These are phyloP conservation scores for Nannoperca obscura DNA, from an alignment of 2,797 vertebrate species.

Conservation along the genomic window DNA sequence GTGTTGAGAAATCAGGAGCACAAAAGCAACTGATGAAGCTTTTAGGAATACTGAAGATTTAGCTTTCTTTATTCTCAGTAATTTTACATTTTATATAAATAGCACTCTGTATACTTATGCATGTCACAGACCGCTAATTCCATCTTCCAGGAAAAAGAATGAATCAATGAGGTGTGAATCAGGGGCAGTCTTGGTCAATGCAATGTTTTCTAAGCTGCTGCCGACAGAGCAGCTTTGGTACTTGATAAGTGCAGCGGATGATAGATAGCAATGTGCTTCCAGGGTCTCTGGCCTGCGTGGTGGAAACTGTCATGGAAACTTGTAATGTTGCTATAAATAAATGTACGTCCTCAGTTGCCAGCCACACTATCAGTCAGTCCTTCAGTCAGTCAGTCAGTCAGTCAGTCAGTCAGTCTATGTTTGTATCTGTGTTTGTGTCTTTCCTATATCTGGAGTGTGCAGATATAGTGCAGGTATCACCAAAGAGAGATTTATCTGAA, in stretches of 20 bases:
- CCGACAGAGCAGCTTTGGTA: conserved; percentile 47
- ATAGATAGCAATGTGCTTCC: conserved; percentile 65
- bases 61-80: background rate
- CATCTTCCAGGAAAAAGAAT: background rate
- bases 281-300: conserved; percentile 61
- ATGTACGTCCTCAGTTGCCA: conserved; percentile 68
- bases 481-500: background rate
- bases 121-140: background rate
- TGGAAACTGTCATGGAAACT: conserved; percentile 80
- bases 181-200: background rate
- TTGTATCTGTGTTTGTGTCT: background rate
- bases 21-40: background rate
- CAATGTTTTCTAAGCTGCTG: conserved; percentile 45
- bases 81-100: background rate
- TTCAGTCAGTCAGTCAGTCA: conserved; percentile 24
- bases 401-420: no score
- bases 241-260: conserved; percentile 62
- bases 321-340: conserved; percentile 80
- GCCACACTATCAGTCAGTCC: conserved; percentile 33
- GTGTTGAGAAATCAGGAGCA: background rate
- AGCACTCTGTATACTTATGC: background rate
- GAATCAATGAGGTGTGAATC: conserved; percentile 14
- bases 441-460: background rate
- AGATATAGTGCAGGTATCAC: background rate
- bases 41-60: background rate